Base-by-base conservation (phyloP, 1,140 invertebrate genomes). In the Lasioglossum albipes region DNA sequence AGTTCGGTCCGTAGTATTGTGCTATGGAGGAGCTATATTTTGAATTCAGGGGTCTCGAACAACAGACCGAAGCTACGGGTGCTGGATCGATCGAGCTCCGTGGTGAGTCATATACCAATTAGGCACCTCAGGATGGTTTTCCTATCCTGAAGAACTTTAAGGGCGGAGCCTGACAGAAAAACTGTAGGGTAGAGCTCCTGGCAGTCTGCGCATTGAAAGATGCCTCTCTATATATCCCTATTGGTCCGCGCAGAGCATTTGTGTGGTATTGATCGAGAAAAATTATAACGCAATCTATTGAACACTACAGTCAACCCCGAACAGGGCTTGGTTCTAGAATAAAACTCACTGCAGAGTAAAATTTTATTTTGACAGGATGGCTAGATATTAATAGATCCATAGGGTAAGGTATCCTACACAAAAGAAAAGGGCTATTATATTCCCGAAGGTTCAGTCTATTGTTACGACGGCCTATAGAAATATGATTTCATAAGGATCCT, bases 221-320 rank as follows among this genome's bases (percentile, higher is more conserved):
- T 90, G 82, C 84, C 84, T 88, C 81, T 89, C 86, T 80, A 74
- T 64, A 71, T 85, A 83, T 88, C 80, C 84, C 81, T 90, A 93
- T 92, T 89, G 90, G 91, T 91, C 90, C 90, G 89, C 84, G 86
- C 79, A 79, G 74, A 81, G 42, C 84, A 90, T 89, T 92, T 92
- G 91, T 93, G 84, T 90, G 87, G 91, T 93, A 93, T 93, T 93
- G 93, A 93, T 93, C 91, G 91, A 84, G 85, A 89, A 92, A 92
- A 92, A 89, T 91, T 91, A 91, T 90, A 89, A 91, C 76, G 69
- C 89, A 91, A 89, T 90, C 88, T 81, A 88, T 87, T 88, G 87
- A 89, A 85, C 76, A 54, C 75, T 67, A 77, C 68, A 70, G 67
- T 71, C 80, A 75, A 54, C 36, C 68, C 75, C 64, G 36, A 77